These are phyloP conservation scores for Anser brachyrhynchus DNA, from an alignment of 2,113 vertebrate genomes.

Conservation along the genomic window DNA sequence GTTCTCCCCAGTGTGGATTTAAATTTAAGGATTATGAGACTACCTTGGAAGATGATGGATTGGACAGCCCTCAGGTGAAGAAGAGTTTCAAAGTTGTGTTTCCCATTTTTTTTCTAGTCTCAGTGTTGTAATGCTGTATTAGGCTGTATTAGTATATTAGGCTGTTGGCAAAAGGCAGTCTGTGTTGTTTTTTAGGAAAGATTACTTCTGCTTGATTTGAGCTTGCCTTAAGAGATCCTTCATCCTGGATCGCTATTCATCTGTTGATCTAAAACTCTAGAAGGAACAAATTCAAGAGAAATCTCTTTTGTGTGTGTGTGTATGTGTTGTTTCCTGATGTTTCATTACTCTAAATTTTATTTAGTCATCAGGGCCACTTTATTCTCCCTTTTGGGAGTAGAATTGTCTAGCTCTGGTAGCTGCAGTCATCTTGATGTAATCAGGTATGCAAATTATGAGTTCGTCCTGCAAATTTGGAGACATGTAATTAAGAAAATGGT, in stretches of 20 bases:
- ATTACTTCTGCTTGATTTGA: not conserved
- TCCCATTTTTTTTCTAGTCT: not conserved
- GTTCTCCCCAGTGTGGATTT: not conserved
- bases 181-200: not conserved
- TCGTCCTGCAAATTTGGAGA: not conserved
- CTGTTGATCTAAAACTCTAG: not conserved
- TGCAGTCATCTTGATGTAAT: not conserved
- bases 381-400: not conserved
- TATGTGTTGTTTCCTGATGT: not conserved
- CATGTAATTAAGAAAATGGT: not conserved
- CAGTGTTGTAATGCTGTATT: not conserved
- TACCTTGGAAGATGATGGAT: not conserved
- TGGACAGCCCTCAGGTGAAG: not conserved
- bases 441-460: not conserved
- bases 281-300: not conserved
- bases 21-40: not conserved
- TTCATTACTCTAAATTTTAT: not conserved
- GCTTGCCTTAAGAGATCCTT: not conserved
- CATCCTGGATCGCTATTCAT: not conserved
- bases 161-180: not conserved
- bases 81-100: not conserved
- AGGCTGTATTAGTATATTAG: not conserved
- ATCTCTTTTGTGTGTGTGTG: not conserved
- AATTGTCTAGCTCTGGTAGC: not conserved
- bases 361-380: not conserved